Conservation (phyloP, 2,888 invertebrate species). For the Cosmia pyralina region DNA sequence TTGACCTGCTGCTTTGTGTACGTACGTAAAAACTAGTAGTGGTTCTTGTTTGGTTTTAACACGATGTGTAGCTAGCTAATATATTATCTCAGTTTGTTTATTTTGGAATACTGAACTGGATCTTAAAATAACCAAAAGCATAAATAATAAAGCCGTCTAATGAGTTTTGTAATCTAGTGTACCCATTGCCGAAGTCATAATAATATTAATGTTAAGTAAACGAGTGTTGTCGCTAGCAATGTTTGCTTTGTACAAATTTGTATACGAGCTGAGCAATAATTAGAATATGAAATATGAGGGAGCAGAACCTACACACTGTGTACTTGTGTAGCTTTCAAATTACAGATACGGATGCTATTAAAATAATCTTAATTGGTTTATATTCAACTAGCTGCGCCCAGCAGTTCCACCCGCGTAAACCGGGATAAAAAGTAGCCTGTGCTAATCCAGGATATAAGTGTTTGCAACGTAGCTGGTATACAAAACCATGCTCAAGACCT, state of each 20-base stretch:
- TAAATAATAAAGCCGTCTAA: constrained; percentile 25
- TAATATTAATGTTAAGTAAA: constrained; percentile 49
- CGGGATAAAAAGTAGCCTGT: too few species aligned
- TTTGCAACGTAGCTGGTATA: too few species aligned
- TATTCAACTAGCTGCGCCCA: not conserved
- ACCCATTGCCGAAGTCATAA: constrained; percentile 39
- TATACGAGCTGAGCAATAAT: constrained; percentile 56
- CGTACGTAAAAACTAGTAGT: not conserved
- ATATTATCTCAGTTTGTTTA: not conserved
- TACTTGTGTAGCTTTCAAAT: constrained; percentile 31
- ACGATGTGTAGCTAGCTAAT: not conserved
- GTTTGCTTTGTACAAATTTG: constrained; percentile 53
- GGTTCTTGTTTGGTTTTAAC: not conserved
- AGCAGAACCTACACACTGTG: constrained; percentile 22
- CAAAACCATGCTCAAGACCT: too few species aligned
- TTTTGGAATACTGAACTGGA: not conserved
- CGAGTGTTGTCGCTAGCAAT: constrained; percentile 41
- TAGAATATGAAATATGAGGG: constrained; percentile 53
- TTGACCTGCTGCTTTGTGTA: too few species aligned
- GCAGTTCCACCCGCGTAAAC: too few species aligned
- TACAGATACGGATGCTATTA: constrained; percentile 40
- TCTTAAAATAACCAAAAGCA: constrained; percentile 1
- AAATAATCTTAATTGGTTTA: constrained; percentile 55
- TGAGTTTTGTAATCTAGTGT: constrained; percentile 36
- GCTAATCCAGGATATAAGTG: too few species aligned